Evolutionary conservation across 2,797 vertebrate genomes (phyloP), one percentile per base, ranked within the genome.

Genomic region (Megaceryle alcyon): DNA sequence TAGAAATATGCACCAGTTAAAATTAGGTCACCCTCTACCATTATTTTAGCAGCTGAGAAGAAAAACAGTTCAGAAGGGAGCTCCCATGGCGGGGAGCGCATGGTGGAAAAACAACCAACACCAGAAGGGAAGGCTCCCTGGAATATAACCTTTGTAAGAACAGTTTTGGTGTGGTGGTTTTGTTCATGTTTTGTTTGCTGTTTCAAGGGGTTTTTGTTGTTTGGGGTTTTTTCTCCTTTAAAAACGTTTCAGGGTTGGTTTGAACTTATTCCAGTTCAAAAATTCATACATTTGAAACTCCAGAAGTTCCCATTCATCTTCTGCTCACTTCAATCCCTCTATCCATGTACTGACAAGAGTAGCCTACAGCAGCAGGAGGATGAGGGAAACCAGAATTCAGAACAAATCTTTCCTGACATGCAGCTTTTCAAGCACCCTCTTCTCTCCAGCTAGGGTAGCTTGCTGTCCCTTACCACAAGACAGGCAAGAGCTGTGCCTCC

Each of bases 1-100:
- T 88, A 97, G 88, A 97, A 97, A 63, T 87, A 96, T 70, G 44
- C 86, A 96, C 90, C 89, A 94, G 95, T 91, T 92, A 97, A 80
- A 97, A 96, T 89, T 92, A 94, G 80, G 68, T 90, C 92, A 95
- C 92, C 35, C 90, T 97, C 70, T 29, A 84, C 43, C 91, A 41
- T 89, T 94, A 95, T 92, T 96, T 96, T 33, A 96, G 83, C 88
- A 88, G 94, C 53, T 83, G 57, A 82, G 72, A 95, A 78, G 94
- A 94, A 85, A 94, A 95, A 86, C 95, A 92, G 86, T 97, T 84
- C 94, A 81, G 33, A 82, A 84, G 56, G 76, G 92, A 80, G 90
- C 65, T 92, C 48, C 92, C 5, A 3, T 14, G 39, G 70, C 20
- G 7, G 76, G 86, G 77, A 92, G 43, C 5, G 6, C 63, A 70